These are phyloP conservation scores for Ennomos fuscantarius DNA, from an alignment of 2,888 invertebrate genomes.

Conservation along the genomic window DNA sequence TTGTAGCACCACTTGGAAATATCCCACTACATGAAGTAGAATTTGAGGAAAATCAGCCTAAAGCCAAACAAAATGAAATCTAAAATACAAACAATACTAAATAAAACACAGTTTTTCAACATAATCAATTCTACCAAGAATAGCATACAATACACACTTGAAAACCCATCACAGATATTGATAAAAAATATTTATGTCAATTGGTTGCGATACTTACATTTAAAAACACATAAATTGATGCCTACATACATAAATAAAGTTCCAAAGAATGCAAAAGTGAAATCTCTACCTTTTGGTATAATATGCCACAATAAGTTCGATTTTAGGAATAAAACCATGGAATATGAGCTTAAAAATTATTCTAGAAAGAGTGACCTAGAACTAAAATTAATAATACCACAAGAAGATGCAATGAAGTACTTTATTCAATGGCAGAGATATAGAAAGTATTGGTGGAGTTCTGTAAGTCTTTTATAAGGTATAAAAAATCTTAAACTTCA, in stretches of 20 bases:
- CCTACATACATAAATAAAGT: conserved; percentile 56
- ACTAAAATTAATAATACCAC: conserved; percentile 73
- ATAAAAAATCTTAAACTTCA: too few species aligned
- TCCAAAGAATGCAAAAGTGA: conserved; percentile 16
- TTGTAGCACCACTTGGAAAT: conserved; percentile 95
- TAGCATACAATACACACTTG: conserved; percentile 49
- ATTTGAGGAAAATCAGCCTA: conserved; percentile 47
- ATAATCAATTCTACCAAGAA: conserved; percentile 44
- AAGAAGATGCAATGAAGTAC: conserved; percentile 83
- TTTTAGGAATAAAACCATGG: conserved; percentile 34
- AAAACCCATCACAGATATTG: conserved; percentile 61
- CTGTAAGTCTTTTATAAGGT: conserved; percentile 72
- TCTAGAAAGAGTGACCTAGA: conserved; percentile 53
- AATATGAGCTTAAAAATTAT: conserved; percentile 45
- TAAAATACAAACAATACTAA: conserved; percentile 59
- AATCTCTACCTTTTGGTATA: conserved; percentile 51
- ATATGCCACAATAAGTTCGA: conserved; percentile 39
- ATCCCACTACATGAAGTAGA: conserved; percentile 87
- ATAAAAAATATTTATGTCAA: conserved; percentile 65
- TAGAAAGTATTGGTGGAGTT: conserved; percentile 94
- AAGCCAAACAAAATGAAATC: conserved; percentile 70
- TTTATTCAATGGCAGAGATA: conserved; percentile 91
- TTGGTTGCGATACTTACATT: conserved; percentile 65
- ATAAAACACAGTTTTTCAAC: conserved; percentile 63
- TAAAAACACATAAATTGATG: conserved; percentile 63